phyloP scores from a whole-genome alignment of 2,113 vertebrate species.

The Pseudorectes ferrugineus region DNA sequence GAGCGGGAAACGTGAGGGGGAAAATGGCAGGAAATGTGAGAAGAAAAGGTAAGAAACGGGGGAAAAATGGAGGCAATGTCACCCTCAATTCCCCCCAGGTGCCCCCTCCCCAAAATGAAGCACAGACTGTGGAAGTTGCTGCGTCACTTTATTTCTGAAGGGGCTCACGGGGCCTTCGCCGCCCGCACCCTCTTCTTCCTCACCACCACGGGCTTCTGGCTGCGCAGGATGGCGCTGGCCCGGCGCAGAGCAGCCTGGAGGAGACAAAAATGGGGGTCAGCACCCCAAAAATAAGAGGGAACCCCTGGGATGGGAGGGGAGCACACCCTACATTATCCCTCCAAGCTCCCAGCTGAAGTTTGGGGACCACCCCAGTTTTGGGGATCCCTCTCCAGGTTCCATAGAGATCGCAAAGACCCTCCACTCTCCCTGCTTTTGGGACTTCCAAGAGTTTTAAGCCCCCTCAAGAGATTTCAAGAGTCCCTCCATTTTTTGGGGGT shows the following conservation, averaged over 20 bases:
- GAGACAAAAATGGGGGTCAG: not conserved
- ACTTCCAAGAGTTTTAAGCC: not conserved
- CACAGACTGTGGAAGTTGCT: rapidly evolving
- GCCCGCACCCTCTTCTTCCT: not conserved
- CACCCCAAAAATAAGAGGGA: not conserved
- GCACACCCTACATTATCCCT: not conserved
- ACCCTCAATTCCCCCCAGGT: not conserved
- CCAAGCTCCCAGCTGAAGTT: rapidly evolving
- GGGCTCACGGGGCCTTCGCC: not conserved
- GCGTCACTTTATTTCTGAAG: not conserved
- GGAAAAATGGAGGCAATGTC: not conserved
- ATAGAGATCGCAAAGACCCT: too few relatives aligned
- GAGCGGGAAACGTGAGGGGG: not conserved
- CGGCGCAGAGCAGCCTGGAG: not conserved
- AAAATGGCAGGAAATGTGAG: too few relatives aligned
- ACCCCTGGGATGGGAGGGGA: rapidly evolving
- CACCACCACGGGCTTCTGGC: not conserved
- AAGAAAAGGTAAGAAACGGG: too few relatives aligned
- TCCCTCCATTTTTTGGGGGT: not conserved
- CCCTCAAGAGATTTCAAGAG: not conserved
- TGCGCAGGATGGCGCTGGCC: not conserved
- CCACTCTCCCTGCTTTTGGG: not conserved
- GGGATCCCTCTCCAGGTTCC: not conserved
- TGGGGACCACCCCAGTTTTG: not conserved
- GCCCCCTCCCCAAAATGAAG: not conserved